Conservation (phyloP, 2,113 vertebrate genomes). For the Pyxicephalus adspersus region DNA sequence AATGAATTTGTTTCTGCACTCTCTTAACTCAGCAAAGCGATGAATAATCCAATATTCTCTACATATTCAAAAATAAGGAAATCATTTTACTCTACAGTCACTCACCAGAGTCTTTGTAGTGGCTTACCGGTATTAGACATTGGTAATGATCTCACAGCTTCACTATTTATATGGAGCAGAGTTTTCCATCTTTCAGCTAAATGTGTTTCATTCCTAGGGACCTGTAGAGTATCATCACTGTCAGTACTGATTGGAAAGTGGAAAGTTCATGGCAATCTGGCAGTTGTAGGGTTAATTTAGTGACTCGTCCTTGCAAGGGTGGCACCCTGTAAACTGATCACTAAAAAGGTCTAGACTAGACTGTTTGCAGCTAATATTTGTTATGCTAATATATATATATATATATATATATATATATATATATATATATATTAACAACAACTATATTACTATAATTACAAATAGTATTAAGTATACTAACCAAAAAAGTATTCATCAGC, state of each 20-base stretch:
- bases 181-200: conserved; percentile 41
- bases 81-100: not conserved
- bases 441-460: too few species aligned
- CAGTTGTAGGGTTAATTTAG: conserved; percentile 6
- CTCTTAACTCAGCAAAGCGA: not conserved
- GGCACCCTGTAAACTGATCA: too few species aligned
- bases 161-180: conserved; percentile 38
- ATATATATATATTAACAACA: too few species aligned
- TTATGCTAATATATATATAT: too few species aligned
- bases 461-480: too few species aligned
- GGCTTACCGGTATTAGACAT: not conserved
- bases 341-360: too few species aligned
- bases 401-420: too few species aligned
- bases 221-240: conserved; percentile 24
- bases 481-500: too few species aligned
- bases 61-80: not conserved
- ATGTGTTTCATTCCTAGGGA: conserved; percentile 21
- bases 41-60: not conserved
- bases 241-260: not conserved
- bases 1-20: not conserved
- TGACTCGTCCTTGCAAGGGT: too few species aligned
- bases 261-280: not conserved
- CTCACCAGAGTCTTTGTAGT: not conserved
- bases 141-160: conserved; percentile 44
- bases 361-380: too few species aligned